Base-by-base conservation (phyloP, 2,797 vertebrate species). In the Notamacropus eugenii region DNA sequence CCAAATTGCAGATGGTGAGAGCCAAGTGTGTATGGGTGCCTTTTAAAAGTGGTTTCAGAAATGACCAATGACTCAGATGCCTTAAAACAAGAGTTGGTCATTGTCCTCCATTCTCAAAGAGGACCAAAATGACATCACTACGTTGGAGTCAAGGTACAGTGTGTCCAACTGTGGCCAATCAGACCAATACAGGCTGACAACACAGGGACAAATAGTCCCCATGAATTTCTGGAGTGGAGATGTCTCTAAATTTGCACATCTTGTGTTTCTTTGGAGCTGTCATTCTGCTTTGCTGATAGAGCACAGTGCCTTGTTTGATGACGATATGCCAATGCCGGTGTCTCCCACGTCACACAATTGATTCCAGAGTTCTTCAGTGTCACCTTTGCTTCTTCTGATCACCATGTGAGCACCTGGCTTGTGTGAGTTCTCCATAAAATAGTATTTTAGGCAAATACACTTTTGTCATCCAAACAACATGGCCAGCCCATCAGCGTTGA, bases 1-100 rank as follows among this genome's bases (percentile, higher is more conserved):
- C 93, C n/a, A 58, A 6, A 58, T 94, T 59, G 31, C 62, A 93
- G 19, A 13, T 31, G n/a, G 93, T 54, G 93, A 24, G 55, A 90
- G 67, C 52, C 90, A 95, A 74, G 90, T 92, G 46, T 82, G 94
- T 55, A 90, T 74, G 90, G 9, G 56, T 94, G 90, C 96, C 93
- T 87, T 95, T 90, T 24, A 54, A 54, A 90, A 95, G 12, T 22
- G 93, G n/a, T 0, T 1, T 46, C 57, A 58, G 52, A 94, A 95
- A 94, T n/a, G 52, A 95, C 59, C 52, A 58, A 12, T 14, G 31
- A 57, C 27, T 92, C 40, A 82, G 74, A 82, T 46, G n/a, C 8
- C 74, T 46, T 82, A 46, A 82, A 46, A 82, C 2, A 1, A 40
- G 9, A 74, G 54, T 22, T 55, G 2, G 19, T 58, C 40, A 5